Evolutionary conservation across 2,888 invertebrate species (phyloP).

Genomic region (Cryptocheilus praepositus): DNA sequence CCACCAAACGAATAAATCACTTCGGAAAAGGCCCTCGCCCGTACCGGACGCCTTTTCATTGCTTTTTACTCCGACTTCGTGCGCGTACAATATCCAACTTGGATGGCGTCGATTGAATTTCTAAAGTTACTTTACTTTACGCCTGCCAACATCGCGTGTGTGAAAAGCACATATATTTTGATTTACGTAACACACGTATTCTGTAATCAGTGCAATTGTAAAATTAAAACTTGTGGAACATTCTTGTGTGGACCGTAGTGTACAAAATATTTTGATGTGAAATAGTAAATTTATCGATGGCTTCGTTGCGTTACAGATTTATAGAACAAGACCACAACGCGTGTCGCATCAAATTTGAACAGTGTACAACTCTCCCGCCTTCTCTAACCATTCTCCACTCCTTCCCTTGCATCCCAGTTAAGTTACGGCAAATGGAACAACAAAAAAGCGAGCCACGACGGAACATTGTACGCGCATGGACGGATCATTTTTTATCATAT

Average conservation of each 20-base stretch:
- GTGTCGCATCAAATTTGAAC: not conserved
- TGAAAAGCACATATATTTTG: too few relatives aligned
- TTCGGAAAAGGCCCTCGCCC: conserved; percentile 42
- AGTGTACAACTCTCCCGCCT: conserved; percentile 3
- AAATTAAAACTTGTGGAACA: too few relatives aligned
- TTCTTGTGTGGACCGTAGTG: too few relatives aligned
- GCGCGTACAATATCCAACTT: conserved; percentile 8
- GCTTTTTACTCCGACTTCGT: conserved; percentile 13
- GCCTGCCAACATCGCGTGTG: too few relatives aligned
- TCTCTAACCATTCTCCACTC: conserved; percentile 1
- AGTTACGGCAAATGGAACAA: conserved; percentile 54
- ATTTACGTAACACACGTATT: too few relatives aligned
- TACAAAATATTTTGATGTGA: too few relatives aligned
- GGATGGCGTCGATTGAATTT: conserved; percentile 31
- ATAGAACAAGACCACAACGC: too few relatives aligned
- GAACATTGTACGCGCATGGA: conserved; percentile 47
- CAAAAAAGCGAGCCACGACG: conserved; percentile 31
- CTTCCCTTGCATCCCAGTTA: conserved; percentile 18
- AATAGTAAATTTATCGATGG: too few relatives aligned
- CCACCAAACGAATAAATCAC: conserved; percentile 56
- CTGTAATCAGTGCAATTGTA: too few relatives aligned
- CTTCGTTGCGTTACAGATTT: too few relatives aligned
- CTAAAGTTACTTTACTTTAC: conserved; percentile 28
- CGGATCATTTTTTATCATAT: conserved; percentile 43
- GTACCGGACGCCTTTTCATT: conserved; percentile 33